A percentile compares a stretch with the other conserved stretches of the same genome.
Conservation (phyloP, 2,888 invertebrate genomes). For the Tenthredo notha region DNA sequence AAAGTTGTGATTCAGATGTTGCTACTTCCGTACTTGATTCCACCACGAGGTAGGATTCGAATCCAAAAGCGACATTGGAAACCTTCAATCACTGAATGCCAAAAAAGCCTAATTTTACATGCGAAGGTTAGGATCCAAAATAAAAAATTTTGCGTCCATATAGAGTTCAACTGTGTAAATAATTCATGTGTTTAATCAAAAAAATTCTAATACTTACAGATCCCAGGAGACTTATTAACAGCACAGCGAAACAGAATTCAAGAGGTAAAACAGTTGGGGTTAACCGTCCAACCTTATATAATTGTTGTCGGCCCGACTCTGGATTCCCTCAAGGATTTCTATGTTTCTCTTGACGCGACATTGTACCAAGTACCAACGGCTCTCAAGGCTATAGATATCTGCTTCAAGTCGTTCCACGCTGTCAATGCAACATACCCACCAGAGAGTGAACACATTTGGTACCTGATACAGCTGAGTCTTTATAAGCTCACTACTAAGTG, state of each 20-base stretch:
- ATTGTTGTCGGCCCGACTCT: constrained; percentile 24
- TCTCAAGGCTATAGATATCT: constrained; percentile 33
- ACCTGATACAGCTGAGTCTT: constrained; percentile 22
- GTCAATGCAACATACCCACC: constrained; percentile 22
- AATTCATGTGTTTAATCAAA: too few species aligned
- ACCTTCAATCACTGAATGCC: constrained; percentile 24
- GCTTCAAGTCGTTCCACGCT: constrained; percentile 39
- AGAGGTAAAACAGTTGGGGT: not conserved
- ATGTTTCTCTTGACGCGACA: constrained; percentile 9
- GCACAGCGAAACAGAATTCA: constrained; percentile 13
- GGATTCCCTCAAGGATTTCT: constrained; percentile 30
- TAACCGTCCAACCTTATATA: constrained; percentile 26
- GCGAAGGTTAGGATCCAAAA: not conserved
- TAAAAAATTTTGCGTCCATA: too few species aligned
- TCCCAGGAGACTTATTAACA: constrained; percentile 20
- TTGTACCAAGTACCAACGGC: constrained; percentile 17
- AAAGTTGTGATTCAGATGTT: constrained; percentile 14
- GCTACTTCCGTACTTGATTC: constrained; percentile 7
- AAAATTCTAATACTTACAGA: not conserved
- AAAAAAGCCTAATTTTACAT: constrained; percentile 24
- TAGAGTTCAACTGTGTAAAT: too few species aligned
- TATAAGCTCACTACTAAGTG: constrained; percentile 29
- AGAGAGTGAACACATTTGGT: constrained; percentile 39
- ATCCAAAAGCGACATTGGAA: constrained; percentile 18
- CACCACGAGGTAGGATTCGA: constrained; percentile 15